Base-by-base conservation (phyloP, 2,888 invertebrate species). In the Sericinus montela region DNA sequence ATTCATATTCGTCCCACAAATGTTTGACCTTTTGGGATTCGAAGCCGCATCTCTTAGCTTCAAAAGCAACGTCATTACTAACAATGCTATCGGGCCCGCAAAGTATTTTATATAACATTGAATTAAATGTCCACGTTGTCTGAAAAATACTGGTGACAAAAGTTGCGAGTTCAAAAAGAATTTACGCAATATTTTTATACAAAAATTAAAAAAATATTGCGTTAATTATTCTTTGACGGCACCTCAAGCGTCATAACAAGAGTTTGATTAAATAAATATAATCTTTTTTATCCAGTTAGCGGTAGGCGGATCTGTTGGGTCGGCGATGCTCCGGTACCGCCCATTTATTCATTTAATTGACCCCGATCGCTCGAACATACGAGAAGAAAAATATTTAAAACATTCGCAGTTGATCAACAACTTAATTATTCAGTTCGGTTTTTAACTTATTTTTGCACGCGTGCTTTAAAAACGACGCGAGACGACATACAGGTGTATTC, bases 271-370 rank as follows among this genome's bases (percentile, higher is more conserved):
- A n/a, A 45, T 45, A 37, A 45, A 45, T 14, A n/a, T 39, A 28
- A 34, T 11, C 14, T 34, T 34, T 37, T 28, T 41, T 10, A 49
- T 34, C 13, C 5, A 34, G 39, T 23, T 23, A 14, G 30, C 28
- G 34, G 48, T 35, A 49, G 49, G 49, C 49, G 49, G 40, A 40
- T 45, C 48, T 38, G 36, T 15, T n/a, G 36, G 47, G 41, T 37
- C 28, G 44, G 44, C 32, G 9, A 39, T 35, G 9, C 19, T 28
- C 11, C n/a, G 13, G 37, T n/a, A 23, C 44, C 49, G 49, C 49
- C 49, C 49, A 45, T 49, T 40, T 25, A 45, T 45, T 38, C 14
- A 43, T 43, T 43, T 35, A 19, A 37, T 39, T 32, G 43, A 35
- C 25, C 7, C 25, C 19, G 39, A 25, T 35, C 45, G 14, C 25